Evolutionary conservation across 2,888 invertebrate species (phyloP).

Genomic region (Poecilobothrus nobilitatus): DNA sequence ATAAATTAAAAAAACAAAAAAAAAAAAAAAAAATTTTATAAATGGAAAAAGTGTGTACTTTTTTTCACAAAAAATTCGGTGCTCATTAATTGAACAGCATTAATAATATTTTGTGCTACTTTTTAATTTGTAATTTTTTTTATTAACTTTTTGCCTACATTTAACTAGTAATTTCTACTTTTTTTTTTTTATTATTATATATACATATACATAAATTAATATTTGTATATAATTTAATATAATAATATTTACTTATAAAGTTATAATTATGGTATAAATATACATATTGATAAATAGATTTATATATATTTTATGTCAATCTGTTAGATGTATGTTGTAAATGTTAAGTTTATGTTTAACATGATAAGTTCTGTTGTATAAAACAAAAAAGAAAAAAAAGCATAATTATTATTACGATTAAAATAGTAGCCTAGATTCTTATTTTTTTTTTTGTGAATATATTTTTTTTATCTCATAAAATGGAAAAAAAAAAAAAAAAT

Average conservation of each 20-base stretch:
- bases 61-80: no score
- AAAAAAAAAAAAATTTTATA: no score
- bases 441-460: conserved; percentile 1
- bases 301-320: background rate
- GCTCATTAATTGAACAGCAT: no score
- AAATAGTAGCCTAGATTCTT: conserved; percentile 3
- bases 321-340: background rate
- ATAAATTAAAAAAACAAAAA: no score
- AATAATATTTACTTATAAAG: background rate
- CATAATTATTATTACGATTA: background rate
- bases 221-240: background rate
- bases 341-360: conserved; percentile 6
- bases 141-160: no score
- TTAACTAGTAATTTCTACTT: no score
- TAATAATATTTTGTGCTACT: no score
- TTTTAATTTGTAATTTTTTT: no score
- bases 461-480: conserved; percentile 3
- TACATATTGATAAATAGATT: no score
- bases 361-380: background rate
- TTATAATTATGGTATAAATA: no score
- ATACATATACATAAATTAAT: background rate
- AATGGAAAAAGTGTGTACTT: no score
- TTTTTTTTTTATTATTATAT: background rate
- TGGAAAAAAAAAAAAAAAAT: background rate
- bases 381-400: background rate